Conservation (phyloP, 2,113 vertebrate genomes). For the Cinclus cinclus region DNA sequence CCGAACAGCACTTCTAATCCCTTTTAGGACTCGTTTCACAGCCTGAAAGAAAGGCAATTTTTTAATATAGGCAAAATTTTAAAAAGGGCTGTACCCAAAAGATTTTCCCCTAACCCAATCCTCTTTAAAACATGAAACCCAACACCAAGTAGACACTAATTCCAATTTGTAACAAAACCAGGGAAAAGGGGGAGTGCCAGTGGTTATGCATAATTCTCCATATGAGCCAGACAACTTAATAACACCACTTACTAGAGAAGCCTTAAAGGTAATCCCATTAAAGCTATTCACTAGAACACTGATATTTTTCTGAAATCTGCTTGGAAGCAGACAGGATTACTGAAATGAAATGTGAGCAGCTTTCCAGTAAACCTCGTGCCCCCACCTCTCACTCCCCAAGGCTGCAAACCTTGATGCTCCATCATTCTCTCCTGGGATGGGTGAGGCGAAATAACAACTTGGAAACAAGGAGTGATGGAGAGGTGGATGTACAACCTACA, state of each 20-base stretch:
- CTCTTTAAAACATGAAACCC: constrained; percentile 49
- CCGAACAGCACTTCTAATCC: constrained; percentile 28
- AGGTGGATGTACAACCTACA: background rate
- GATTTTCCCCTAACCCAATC: constrained; percentile 21
- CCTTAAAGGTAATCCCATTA: constrained; percentile 74
- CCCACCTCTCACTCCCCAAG: background rate
- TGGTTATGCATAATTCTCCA: constrained; percentile 49
- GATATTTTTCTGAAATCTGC: constrained; percentile 64
- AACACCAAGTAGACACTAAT: constrained; percentile 63
- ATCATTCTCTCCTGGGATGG: rapidly evolving
- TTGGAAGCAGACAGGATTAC: constrained; percentile 66
- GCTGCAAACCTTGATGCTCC: background rate
- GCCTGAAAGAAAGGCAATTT: constrained; percentile 31
- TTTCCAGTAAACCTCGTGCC: constrained; percentile 52
- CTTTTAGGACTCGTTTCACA: background rate
- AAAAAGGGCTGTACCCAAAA: constrained; percentile 28
- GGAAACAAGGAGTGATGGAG: background rate
- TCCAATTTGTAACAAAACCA: constrained; percentile 70
- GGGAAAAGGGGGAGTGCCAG: constrained; percentile 48
- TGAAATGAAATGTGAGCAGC: constrained; percentile 37
- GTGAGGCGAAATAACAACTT: background rate
- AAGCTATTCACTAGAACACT: constrained; percentile 60
- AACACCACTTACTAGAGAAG: constrained; percentile 71
- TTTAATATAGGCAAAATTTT: constrained; percentile 38
- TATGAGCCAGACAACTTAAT: constrained; percentile 64